Evolutionary conservation across 2,888 invertebrate genomes (phyloP).

Genomic region (Philonicus albiceps): DNA sequence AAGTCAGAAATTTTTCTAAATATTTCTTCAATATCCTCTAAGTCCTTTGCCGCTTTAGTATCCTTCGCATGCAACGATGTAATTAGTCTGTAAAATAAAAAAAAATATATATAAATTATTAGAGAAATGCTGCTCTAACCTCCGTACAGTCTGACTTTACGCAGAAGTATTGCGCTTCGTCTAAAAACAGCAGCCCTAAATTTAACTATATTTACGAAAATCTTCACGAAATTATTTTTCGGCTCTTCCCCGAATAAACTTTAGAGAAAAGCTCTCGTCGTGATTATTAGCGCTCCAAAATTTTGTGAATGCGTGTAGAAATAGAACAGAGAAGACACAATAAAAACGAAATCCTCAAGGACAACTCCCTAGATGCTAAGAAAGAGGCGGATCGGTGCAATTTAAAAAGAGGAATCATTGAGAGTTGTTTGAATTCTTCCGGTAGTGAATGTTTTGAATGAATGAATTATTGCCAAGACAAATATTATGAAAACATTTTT

Average conservation of each 20-base stretch:
- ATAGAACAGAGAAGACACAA: not conserved
- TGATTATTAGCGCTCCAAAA: not conserved
- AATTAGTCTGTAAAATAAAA: conserved; percentile 73
- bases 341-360: not conserved
- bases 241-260: not conserved
- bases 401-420: not conserved
- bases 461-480: not conserved
- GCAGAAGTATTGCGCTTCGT: not conserved
- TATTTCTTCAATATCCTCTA: conserved; percentile 78
- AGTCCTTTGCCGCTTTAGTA: conserved; percentile 76
- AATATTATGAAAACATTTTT: not conserved
- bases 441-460: not conserved
- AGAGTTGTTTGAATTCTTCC: not conserved
- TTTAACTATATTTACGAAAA: conserved; percentile 5
- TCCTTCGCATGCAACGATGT: conserved; percentile 79
- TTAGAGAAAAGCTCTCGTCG: not conserved
- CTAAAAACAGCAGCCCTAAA: conserved; percentile 13
- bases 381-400: not conserved
- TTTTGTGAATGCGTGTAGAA: not conserved
- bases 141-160: not conserved
- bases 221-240: not conserved
- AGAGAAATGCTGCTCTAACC: not conserved
- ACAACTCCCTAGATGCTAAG: not conserved
- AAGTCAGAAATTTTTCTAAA: conserved; percentile 75
- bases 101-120: not conserved